Evolutionary conservation across 2,888 invertebrate species (phyloP), one percentile per base, ranked within the genome.

Genomic region (Synanthedon tipuliformis): DNA sequence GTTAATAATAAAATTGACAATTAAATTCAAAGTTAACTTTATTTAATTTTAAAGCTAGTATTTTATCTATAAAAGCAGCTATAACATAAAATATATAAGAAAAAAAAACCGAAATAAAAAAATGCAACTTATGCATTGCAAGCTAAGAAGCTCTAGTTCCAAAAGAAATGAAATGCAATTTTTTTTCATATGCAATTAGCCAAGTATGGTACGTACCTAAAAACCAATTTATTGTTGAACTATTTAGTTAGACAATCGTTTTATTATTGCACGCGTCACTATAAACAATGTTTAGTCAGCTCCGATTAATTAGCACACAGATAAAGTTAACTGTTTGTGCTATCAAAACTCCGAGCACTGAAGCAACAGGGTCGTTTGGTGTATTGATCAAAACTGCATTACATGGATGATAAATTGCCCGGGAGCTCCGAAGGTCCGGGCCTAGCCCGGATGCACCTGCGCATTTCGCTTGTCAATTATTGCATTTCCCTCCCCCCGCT

Each of bases 381-480:
- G 45, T 13, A 45, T 45, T 45, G 45, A 45, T 45, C 15, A 15
- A 8, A 45, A 45, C 45, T 45, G 45, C 15, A 45, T 45, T 13
- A 15, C n/a, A 12, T 13, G 45, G 12, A 4, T 15, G 15, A n/a
- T 45, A 45, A 15, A 45, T 45, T 45, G n/a, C 13, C 45, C 45
- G 45, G 45, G 45, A n/a, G 13, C 15, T 13, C n/a, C 11, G 12
- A 5, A 16, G 49, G 18, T 15, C 16, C 11, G 16, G 11, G 16
- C 23, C 23, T 15, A 15, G 45, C 45, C 49, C 23, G 23, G 49
- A 69, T 77, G 81, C 81, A 82, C 80, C 74, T 81, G 82, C 83
- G 81, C 81, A 61, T 63, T 75, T 62, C 66, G 63, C 68, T 74
- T 62, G 67, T 70, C 60, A 76, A 68, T 74, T 70, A 74, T 72